phyloP scores from a whole-genome alignment of 2,797 vertebrate species.

The Pseudopleuronectes americanus region DNA sequence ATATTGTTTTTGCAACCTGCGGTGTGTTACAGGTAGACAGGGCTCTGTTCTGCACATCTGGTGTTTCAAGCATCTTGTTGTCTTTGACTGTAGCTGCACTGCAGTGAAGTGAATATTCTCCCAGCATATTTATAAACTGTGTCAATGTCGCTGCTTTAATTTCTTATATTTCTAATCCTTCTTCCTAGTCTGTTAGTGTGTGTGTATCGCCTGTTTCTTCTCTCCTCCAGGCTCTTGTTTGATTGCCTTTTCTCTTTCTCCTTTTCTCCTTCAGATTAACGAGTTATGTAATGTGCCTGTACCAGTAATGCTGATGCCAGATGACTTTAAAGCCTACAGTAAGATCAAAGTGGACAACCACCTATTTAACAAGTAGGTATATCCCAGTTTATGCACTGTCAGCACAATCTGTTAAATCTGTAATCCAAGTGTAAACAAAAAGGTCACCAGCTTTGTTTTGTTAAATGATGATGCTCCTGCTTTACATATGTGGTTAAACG shows the following conservation, averaged over 20 bases:
- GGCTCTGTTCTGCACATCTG: neutral
- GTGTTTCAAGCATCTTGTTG: conserved; percentile 6
- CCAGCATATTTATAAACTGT: neutral
- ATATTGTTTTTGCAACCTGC: conserved; percentile 7
- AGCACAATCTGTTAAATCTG: conserved; percentile 9
- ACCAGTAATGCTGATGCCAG: conserved; percentile 96
- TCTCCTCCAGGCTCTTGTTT: conserved; percentile 18
- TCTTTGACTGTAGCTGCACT: conserved; percentile 7
- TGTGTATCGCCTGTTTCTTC: conserved; percentile 7
- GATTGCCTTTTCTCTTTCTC: conserved; percentile 27
- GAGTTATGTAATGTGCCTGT: conserved; percentile 95
- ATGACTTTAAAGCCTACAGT: conserved; percentile 98
- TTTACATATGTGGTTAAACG: neutral
- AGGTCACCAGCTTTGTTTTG: neutral
- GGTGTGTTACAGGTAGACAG: neutral
- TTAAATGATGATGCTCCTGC: neutral
- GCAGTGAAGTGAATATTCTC: conserved; percentile 6
- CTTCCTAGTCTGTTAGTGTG: conserved; percentile 9
- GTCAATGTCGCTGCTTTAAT: too few species aligned
- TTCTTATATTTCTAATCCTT: too few species aligned
- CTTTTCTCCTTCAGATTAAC: conserved; percentile 87
- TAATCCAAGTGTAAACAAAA: conserved; percentile 23
- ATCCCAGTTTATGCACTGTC: conserved; percentile 18
- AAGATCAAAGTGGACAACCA: conserved; percentile 99
- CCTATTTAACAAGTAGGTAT: conserved; percentile 96